phyloP scores from a whole-genome alignment of 2,797 vertebrate species.

The Neosalanx taihuensis region DNA sequence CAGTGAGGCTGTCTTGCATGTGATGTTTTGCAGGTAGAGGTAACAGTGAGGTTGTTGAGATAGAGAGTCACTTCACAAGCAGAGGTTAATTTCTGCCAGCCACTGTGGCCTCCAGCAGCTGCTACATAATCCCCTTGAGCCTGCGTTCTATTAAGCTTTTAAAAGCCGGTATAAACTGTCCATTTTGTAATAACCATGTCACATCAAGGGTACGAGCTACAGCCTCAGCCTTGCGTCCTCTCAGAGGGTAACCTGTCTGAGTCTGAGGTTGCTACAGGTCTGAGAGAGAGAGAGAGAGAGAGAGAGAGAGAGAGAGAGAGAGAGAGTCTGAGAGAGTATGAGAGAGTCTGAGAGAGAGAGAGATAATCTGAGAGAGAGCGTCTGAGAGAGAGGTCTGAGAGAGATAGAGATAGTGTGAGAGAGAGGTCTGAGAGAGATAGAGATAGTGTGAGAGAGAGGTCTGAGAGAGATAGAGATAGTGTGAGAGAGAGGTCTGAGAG shows the following conservation, averaged over 20 bases:
- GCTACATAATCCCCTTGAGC: conserved; percentile 70
- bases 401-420: too few relatives aligned
- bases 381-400: neutral
- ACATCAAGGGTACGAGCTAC: conserved; percentile 64
- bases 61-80: conserved; percentile 48
- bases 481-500: neutral
- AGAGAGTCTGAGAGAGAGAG: neutral
- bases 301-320: neutral
- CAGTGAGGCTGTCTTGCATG: conserved; percentile 9
- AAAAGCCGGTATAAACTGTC: conserved; percentile 75
- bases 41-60: conserved; percentile 10
- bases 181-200: conserved; percentile 74
- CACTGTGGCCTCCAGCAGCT: conserved; percentile 64
- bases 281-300: neutral
- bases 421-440: too few relatives aligned
- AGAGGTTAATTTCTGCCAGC: conserved; percentile 59
- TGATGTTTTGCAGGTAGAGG: neutral
- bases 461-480: neutral
- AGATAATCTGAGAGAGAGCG: neutral
- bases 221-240: conserved; percentile 36
- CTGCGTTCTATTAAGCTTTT: conserved; percentile 71
- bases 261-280: neutral
- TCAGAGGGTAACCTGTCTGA: neutral
- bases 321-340: neutral
- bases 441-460: too few relatives aligned